These are phyloP conservation scores for Boulengeromyrus knoepffleri DNA, from an alignment of 2,113 vertebrate species.

Conservation along the genomic window DNA sequence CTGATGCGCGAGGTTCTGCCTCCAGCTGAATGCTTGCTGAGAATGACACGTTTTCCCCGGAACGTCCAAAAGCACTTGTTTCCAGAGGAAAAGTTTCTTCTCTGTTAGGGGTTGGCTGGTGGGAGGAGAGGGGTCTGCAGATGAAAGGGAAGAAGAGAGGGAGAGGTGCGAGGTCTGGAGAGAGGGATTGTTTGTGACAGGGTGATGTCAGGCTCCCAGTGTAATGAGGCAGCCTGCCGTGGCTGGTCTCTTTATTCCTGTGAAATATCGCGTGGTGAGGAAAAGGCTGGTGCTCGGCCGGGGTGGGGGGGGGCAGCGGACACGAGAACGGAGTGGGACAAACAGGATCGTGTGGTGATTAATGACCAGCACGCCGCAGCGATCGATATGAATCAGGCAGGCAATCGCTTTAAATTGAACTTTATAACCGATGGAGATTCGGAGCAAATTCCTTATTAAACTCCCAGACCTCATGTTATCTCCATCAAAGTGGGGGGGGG, in stretches of 20 bases:
- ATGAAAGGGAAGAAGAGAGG: not conserved
- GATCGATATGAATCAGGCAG: not conserved
- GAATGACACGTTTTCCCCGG: not conserved
- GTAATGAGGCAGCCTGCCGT: not conserved
- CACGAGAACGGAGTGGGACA: not conserved
- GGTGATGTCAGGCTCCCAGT: not conserved
- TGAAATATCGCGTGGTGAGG: not conserved
- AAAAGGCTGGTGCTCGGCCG: not conserved
- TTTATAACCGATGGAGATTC: not conserved
- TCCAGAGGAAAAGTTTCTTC: not conserved
- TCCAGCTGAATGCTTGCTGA: not conserved
- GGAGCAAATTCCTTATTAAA: not conserved
- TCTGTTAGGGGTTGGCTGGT: not conserved
- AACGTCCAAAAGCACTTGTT: not conserved
- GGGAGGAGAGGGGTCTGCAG: not conserved
- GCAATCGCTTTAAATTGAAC: not conserved
- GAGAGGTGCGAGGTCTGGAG: not conserved
- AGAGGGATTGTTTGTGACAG: not conserved
- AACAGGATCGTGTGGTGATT: not conserved
- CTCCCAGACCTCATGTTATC: not conserved
- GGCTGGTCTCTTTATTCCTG: not conserved
- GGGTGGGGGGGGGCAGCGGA: too few species aligned
- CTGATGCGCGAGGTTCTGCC: accelerated
- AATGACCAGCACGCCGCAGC: not conserved
- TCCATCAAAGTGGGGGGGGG: not conserved